Conservation (phyloP, 2,113 vertebrate species). For the Myotis brandtii region DNA sequence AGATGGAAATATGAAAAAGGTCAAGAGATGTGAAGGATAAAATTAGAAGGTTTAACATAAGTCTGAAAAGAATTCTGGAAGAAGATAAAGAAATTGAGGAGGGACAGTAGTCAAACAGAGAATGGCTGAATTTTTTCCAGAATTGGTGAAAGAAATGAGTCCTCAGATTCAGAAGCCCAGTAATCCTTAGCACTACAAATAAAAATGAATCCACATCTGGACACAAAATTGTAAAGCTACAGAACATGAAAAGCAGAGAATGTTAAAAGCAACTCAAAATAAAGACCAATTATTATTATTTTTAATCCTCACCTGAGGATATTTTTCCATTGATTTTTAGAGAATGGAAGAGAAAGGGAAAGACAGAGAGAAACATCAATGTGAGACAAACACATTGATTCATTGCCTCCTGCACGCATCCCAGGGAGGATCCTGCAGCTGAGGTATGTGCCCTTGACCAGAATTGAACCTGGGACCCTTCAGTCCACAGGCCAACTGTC, state of each 20-base stretch:
- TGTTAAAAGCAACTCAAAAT: constrained; percentile 47
- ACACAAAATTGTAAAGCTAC: constrained; percentile 49
- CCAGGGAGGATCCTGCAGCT: no score
- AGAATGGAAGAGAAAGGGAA: no score
- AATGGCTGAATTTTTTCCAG: constrained; percentile 40
- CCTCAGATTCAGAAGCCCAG: constrained; percentile 35
- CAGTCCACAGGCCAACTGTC: no score
- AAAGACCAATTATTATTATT: background rate
- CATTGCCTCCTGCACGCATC: no score
- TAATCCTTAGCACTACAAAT: constrained; percentile 46
- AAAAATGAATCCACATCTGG: constrained; percentile 41
- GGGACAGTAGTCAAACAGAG: background rate
- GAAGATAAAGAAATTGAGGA: constrained; percentile 32
- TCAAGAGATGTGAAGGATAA: constrained; percentile 25
- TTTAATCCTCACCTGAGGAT: no score
- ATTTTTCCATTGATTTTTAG: no score
- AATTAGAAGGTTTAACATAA: background rate
- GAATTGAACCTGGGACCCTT: no score
- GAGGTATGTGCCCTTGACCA: no score
- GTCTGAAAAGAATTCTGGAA: constrained; percentile 42
- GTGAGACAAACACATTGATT: no score
- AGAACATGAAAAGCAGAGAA: constrained; percentile 43
- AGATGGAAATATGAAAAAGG: background rate
- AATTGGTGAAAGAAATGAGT: constrained; percentile 15
- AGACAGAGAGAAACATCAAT: no score